Evolutionary conservation across 2,797 vertebrate genomes (phyloP), one percentile per base, ranked within the genome.

Genomic region (Malacoraja senta): DNA sequence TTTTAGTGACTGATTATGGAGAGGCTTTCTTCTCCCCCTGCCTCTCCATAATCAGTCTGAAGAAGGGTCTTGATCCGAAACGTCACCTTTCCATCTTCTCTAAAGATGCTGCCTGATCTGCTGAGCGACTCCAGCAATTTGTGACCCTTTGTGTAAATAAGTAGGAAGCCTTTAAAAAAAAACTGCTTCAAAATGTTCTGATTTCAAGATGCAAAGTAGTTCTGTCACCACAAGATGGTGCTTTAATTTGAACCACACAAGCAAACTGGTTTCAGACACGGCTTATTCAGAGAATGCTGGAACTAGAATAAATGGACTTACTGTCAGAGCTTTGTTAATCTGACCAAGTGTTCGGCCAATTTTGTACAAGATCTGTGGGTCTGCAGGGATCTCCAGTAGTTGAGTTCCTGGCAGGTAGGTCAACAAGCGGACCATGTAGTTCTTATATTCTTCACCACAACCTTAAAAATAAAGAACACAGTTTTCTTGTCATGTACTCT

Each of bases 391-490:
- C 92, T 97, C 97, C 2, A 97, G 96, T 32, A 98, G 94, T 0
- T 96, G 96, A 0, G 32, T 96, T 58, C 98, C 98, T 0, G 98
- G 97, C 78, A 99, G 96, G 95, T 97, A 99, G 0, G 96, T 98
- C 94, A 99, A 94, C 94, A 99, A 96, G n/a, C 98, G 96, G 91
- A 99, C 97, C 94, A 98, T 26, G 94, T 97, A 97, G 94, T 95
- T 97, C 94, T 96, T 96, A 94, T 29, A 91, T 91, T 95, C 97
- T 35, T 95, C 94, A 24, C 96, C 96, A 44, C 94, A 95, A 72
- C 3, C 71, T 74, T 19, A 24, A 74, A 74, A 26, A 74, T 74
- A 26, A 3, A 26, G n/a, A 61, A 63, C 84, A 68, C 29, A 12
- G n/a, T 35, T 2, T 88, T 35, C 13, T 86, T 86, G 83, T 15